Evolutionary conservation across 2,888 invertebrate species (phyloP).

Genomic region (Cordilura impudica): DNA sequence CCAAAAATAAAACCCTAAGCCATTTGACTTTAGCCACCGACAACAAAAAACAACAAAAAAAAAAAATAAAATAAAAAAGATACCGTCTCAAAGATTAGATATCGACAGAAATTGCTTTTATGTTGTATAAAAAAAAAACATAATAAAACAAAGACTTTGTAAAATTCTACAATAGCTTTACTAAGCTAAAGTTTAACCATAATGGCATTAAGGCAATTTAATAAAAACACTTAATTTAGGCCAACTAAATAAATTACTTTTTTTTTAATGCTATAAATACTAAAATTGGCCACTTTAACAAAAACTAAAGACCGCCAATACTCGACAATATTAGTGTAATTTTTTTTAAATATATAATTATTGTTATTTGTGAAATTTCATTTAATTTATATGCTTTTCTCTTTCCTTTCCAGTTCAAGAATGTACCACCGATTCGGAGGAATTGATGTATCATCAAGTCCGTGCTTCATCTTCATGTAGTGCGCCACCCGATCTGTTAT

Average conservation of each 20-base stretch:
- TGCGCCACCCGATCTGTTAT: conserved; percentile 81
- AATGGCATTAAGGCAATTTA: neutral
- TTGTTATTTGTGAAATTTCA: neutral
- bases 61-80: conserved; percentile 31
- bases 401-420: conserved; percentile 80
- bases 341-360: neutral
- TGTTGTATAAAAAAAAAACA: neutral
- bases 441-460: conserved; percentile 81
- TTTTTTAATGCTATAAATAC: neutral
- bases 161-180: neutral
- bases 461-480: conserved; percentile 82
- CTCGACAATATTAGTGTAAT: too few species aligned
- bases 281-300: too few species aligned
- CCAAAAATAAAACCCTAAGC: conserved; percentile 41
- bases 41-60: conserved; percentile 15
- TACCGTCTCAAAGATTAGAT: conserved; percentile 46
- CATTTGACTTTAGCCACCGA: conserved; percentile 36
- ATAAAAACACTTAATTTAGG: too few species aligned
- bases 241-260: neutral
- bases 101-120: conserved; percentile 15
- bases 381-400: neutral
- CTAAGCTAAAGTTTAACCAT: neutral
- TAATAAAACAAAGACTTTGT: neutral
- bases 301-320: too few species aligned
- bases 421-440: conserved; percentile 85